Evolutionary conservation across 2,113 vertebrate genomes (phyloP).

Genomic region (Leiothrix lutea): DNA sequence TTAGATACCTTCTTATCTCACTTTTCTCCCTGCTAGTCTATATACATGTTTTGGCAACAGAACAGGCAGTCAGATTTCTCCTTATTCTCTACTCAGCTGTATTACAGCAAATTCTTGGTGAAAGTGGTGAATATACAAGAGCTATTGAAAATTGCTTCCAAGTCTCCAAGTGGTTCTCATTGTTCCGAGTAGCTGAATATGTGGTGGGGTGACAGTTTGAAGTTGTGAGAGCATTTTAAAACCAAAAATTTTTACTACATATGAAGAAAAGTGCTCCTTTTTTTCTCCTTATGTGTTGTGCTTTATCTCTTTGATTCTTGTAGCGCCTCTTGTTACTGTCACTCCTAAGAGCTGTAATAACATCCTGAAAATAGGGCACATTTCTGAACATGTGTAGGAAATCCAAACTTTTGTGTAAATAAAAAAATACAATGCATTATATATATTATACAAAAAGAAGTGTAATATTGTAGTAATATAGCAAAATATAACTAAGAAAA

Average conservation of each 20-base stretch:
- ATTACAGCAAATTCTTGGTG: background rate
- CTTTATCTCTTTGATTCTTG: background rate
- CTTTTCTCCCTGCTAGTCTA: background rate
- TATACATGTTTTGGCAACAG: background rate
- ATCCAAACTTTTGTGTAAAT: background rate
- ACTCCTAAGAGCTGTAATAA: background rate
- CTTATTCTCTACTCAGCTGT: background rate
- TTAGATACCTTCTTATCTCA: background rate
- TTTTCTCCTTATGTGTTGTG: fast-evolving
- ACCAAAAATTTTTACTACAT: background rate
- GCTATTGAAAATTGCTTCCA: background rate
- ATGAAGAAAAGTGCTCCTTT: background rate
- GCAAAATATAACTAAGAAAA: background rate
- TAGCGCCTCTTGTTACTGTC: background rate
- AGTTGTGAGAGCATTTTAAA: background rate
- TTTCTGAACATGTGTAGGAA: background rate
- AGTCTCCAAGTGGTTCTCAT: background rate
- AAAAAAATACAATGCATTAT: background rate
- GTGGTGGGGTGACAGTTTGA: background rate
- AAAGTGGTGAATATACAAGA: background rate
- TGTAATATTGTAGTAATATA: background rate
- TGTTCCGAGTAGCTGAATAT: background rate
- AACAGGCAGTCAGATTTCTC: background rate
- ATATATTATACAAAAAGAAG: background rate
- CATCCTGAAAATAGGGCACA: background rate